Evolutionary conservation across 1,140 invertebrate genomes (phyloP), one percentile per base, ranked within the genome.

Genomic region (Drosophila sp.): DNA sequence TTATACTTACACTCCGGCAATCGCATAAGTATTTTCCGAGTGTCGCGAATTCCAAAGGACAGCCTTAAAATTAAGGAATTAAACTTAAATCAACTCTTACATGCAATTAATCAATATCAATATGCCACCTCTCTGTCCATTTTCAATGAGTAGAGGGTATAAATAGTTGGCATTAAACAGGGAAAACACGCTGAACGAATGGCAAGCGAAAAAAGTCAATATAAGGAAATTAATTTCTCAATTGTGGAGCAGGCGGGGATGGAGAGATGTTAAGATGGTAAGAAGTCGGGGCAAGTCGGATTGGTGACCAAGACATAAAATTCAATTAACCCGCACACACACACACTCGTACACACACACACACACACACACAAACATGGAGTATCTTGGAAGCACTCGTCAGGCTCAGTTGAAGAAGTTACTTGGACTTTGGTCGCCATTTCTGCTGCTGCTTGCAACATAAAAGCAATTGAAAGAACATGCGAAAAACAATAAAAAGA

Each of bases 401-500:
- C 62, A 65, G 77, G 43, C 58, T 72, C 53, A 64, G 53, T 83
- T 77, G 80, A 84, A 84, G 80, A 77, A 84, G 80, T 84, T 84
- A 66, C 77, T 70, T 53, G 72, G 80, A 76, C 80, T 59, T 58
- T 72, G 53, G 66, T 57, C 65, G 65, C 66, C 51, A 51, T 64
- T 70, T 21, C 57, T 65, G 53, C 53, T 45, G 56, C 58, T 25
- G 61, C 58, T 58, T 46, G 65, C 61, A 53, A 78, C 71, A 82
- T 77, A 70, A 79, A 84, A 81, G 66, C 78, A 84, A 90, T 82
- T 80, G 75, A 89, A 86, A 74, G 78, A 89, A 86, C 78, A 89
- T 84, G 75, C 73, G 80, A 79, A 82, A 84, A 89, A 90, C 78
- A 89, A 90, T 89, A 82, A 89, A 90, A 90, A 79, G 80, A 76